Percentiles rank a stretch among this genome's conserved stretches.
These are phyloP conservation scores for Solea senegalensis DNA, from an alignment of 2,113 vertebrate genomes.

Conservation along the genomic window DNA sequence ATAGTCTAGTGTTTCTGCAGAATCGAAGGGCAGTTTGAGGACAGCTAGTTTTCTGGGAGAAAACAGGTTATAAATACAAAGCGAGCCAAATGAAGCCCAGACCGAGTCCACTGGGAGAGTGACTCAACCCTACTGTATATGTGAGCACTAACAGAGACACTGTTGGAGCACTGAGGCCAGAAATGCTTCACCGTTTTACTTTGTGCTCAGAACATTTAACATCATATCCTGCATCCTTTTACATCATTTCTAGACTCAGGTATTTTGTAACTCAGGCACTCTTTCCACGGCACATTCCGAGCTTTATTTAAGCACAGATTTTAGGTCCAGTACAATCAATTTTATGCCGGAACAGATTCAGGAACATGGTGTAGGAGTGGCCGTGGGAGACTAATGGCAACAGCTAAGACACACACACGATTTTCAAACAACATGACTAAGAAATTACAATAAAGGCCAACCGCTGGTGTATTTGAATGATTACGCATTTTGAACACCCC, in stretches of 20 bases:
- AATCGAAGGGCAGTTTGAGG: constrained; percentile 76
- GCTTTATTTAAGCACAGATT: constrained; percentile 1
- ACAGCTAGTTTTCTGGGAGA: constrained; percentile 44
- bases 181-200: constrained; percentile 34
- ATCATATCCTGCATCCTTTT: constrained; percentile 36
- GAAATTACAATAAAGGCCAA: constrained; percentile 62
- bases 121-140: constrained; percentile 37
- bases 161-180: constrained; percentile 20
- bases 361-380: constrained; percentile 26
- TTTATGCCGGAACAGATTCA: constrained; percentile 22
- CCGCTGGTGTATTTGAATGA: constrained; percentile 72
- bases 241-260: constrained; percentile 36
- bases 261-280: neutral
- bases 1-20: constrained; percentile 46
- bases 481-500: constrained; percentile 74
- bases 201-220: constrained; percentile 27
- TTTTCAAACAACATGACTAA: constrained; percentile 37
- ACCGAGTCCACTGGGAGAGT: constrained; percentile 58
- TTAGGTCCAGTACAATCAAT: constrained; percentile 32
- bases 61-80: constrained; percentile 76
- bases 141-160: constrained; percentile 57
- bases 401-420: constrained; percentile 38
- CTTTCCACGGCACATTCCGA: constrained; percentile 8
- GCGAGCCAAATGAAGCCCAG: constrained; percentile 55
- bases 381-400: constrained; percentile 50